These are phyloP conservation scores for Acanthaster planci DNA, from an alignment of 35 echinoderm and acorn worm genomes.

Conservation along the genomic window DNA sequence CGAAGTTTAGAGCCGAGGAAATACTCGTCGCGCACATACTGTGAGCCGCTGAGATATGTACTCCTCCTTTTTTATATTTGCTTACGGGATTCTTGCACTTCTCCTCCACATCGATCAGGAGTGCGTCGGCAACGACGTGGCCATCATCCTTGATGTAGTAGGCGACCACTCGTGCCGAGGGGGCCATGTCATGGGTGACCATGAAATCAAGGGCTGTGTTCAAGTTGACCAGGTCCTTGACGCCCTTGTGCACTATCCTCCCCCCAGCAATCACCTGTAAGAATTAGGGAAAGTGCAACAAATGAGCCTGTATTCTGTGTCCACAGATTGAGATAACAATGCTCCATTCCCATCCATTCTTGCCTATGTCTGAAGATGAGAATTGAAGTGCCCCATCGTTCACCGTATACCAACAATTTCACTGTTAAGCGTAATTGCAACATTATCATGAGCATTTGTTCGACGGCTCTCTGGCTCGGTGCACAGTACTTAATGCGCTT, in stretches of 20 bases:
- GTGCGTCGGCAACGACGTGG: slow-evolving; percentile 78
- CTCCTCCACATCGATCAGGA: slow-evolving; percentile 68
- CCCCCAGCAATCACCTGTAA: neutral
- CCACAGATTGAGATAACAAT: neutral
- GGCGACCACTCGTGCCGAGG: slow-evolving; percentile 64
- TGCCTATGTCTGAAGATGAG: too few species aligned
- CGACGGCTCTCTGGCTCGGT: too few species aligned
- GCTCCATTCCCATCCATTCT: too few species aligned
- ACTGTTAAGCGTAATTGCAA: too few species aligned
- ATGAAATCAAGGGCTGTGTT: slow-evolving; percentile 29
- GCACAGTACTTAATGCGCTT: too few species aligned
- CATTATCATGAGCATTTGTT: too few species aligned
- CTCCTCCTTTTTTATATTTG: too few species aligned
- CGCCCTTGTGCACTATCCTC: neutral
- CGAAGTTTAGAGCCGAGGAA: too few species aligned
- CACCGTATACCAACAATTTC: too few species aligned
- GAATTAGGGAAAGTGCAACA: neutral
- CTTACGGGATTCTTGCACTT: slow-evolving; percentile 70
- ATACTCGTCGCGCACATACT: too few species aligned
- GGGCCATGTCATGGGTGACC: slow-evolving; percentile 75
- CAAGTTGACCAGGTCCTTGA: neutral
- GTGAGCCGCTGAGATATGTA: too few species aligned
- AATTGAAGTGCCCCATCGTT: too few species aligned
- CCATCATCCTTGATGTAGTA: slow-evolving; percentile 68
- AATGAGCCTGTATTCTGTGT: neutral